phyloP scores from a whole-genome alignment of 2,797 vertebrate genomes.

The Sus cebifrons region DNA sequence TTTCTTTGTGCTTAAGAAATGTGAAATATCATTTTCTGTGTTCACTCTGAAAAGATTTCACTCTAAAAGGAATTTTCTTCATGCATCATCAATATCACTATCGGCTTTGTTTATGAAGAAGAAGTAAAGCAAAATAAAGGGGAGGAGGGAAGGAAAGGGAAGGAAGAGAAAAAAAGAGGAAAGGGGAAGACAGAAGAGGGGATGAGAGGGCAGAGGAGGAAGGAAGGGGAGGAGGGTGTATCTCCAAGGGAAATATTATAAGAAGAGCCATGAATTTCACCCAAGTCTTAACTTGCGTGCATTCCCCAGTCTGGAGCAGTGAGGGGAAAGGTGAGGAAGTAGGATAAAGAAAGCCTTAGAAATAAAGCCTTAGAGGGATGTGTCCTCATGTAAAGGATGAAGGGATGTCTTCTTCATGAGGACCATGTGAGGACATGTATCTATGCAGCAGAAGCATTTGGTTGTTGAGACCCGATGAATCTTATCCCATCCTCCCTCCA shows the following conservation, averaged over 20 bases:
- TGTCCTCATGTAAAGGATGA: background rate
- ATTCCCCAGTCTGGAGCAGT: background rate
- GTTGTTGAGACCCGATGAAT: background rate
- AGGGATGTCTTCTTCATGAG: background rate
- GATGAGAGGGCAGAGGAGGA: accelerated
- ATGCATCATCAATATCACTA: background rate
- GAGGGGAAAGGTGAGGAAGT: background rate
- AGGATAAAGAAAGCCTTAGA: background rate
- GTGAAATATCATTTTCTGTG: background rate
- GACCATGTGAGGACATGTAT: background rate
- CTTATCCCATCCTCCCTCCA: background rate
- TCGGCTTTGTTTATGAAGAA: background rate
- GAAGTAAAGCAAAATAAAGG: background rate
- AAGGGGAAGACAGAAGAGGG: accelerated
- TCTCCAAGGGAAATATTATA: background rate
- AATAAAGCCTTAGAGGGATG: background rate
- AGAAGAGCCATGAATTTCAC: background rate
- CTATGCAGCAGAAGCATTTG: background rate
- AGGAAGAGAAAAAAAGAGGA: background rate
- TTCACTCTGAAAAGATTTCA: background rate
- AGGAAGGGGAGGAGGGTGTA: background rate
- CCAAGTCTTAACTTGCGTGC: background rate
- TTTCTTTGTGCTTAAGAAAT: background rate
- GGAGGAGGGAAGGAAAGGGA: background rate
- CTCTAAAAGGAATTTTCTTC: background rate